These are phyloP conservation scores for Drosophila phalerata DNA, from an alignment of 2,888 invertebrate genomes.

Conservation along the genomic window DNA sequence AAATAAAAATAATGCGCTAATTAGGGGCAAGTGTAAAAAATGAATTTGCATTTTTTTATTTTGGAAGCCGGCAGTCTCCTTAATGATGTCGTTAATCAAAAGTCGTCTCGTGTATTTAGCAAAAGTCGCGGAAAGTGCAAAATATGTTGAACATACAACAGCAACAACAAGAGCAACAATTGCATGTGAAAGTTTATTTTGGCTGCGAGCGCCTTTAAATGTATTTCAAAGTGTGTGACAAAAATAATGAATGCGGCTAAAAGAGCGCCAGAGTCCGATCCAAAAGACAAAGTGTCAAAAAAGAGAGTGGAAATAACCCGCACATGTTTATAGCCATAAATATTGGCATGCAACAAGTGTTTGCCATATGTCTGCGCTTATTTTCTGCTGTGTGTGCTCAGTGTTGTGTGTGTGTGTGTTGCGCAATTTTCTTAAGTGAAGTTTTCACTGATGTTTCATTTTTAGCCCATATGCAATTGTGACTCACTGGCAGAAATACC, in stretches of 20 bases:
- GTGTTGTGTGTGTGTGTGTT: constrained; percentile 28
- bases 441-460: constrained; percentile 30
- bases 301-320: constrained; percentile 45
- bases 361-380: constrained; percentile 63
- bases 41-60: constrained; percentile 16
- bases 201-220: constrained; percentile 29
- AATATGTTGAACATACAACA: constrained; percentile 20
- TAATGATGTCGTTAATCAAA: constrained; percentile 56
- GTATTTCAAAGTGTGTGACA: constrained; percentile 57
- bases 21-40: constrained; percentile 36
- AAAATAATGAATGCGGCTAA: constrained; percentile 63
- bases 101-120: constrained; percentile 51
- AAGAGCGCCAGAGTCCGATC: constrained; percentile 18
- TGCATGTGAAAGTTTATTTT: constrained; percentile 71
- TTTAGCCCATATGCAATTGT: constrained; percentile 51
- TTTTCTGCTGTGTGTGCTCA: constrained; percentile 1
- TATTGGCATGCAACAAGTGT: constrained; percentile 74
- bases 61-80: constrained; percentile 29
- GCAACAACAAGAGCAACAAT: constrained; percentile 21
- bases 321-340: constrained; percentile 44
- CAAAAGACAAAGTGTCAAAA: constrained; percentile 38
- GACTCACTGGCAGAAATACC: constrained; percentile 50
- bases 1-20: constrained; percentile 40
- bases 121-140: constrained; percentile 53
- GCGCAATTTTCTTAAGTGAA: constrained; percentile 52